Evolutionary conservation across 37 sponge, comb jelly and placozoan genomes (phyloP).

Genomic region (Mnemiopsis leidyi): DNA sequence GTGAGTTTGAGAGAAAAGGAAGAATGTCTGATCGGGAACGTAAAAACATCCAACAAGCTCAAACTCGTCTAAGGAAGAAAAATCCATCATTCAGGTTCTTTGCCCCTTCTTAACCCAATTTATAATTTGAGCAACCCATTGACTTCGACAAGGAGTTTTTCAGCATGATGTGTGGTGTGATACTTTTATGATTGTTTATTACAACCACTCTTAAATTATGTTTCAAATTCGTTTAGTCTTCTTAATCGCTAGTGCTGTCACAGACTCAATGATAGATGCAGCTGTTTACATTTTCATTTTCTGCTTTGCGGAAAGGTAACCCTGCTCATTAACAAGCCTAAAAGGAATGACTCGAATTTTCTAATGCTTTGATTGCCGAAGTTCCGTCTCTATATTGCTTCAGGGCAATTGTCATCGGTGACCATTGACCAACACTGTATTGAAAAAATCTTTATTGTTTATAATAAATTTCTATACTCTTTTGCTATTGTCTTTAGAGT

Average conservation of each 20-base stretch:
- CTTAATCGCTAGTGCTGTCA: background rate
- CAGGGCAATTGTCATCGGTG: too few species aligned
- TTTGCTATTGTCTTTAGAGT: background rate
- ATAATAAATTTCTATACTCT: conserved; percentile 20
- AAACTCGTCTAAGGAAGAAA: background rate
- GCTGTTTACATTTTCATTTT: too few species aligned
- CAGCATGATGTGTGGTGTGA: background rate
- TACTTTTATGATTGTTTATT: background rate
- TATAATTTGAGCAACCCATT: background rate
- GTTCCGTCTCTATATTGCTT: too few species aligned
- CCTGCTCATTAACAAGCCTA: background rate
- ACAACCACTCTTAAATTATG: background rate
- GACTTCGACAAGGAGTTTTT: background rate
- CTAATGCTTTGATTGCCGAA: too few species aligned
- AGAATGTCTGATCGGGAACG: conserved; percentile 6
- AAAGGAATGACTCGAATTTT: too few species aligned
- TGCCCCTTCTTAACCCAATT: background rate
- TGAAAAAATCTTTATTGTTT: conserved; percentile 4
- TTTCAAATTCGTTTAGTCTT: background rate
- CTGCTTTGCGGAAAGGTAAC: too few species aligned
- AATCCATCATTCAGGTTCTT: conserved; percentile 50
- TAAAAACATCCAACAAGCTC: conserved; percentile 33
- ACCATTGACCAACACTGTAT: background rate
- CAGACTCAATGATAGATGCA: background rate
- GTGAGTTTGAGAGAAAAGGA: conserved; percentile 17